phyloP scores from a whole-genome alignment of 92 coral and sea anemone genomes.

The Parazoanthus swiftii region DNA sequence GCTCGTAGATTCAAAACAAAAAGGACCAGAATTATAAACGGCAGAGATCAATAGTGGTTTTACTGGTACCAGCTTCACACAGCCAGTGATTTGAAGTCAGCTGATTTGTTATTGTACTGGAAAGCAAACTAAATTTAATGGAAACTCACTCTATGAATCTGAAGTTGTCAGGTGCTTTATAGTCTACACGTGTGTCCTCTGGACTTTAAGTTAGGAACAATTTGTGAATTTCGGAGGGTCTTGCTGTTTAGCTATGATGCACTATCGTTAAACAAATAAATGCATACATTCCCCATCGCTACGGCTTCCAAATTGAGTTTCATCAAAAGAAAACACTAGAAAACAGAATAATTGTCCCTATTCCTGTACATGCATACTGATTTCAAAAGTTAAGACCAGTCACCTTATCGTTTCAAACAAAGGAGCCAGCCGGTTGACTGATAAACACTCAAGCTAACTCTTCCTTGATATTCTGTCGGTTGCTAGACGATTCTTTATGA shows the following conservation, averaged over 20 bases:
- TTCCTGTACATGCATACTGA: neutral
- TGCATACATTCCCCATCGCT: neutral
- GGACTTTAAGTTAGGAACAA: neutral
- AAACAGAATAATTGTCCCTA: neutral
- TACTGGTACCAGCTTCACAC: slow-evolving; percentile 33
- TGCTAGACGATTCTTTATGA: slow-evolving; percentile 20
- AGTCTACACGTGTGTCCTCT: slow-evolving; percentile 3
- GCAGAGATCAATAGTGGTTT: slow-evolving; percentile 20
- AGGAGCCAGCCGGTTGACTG: neutral
- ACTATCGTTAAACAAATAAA: neutral
- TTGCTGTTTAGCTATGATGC: neutral
- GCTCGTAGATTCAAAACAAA: slow-evolving; percentile 32
- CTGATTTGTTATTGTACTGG: slow-evolving; percentile 9
- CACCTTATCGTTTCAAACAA: slow-evolving; percentile 7
- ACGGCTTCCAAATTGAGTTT: neutral
- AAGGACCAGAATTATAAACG: neutral
- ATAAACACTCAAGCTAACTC: neutral
- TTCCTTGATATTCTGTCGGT: slow-evolving; percentile 11
- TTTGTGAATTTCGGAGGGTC: neutral
- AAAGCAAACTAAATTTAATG: neutral
- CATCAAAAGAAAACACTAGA: neutral
- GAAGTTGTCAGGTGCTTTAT: slow-evolving; percentile 19
- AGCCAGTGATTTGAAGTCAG: slow-evolving; percentile 18
- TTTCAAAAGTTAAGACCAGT: neutral
- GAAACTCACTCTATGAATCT: neutral